Evolutionary conservation across 2,888 invertebrate species (phyloP).

Genomic region (Anthophora plumipes): DNA sequence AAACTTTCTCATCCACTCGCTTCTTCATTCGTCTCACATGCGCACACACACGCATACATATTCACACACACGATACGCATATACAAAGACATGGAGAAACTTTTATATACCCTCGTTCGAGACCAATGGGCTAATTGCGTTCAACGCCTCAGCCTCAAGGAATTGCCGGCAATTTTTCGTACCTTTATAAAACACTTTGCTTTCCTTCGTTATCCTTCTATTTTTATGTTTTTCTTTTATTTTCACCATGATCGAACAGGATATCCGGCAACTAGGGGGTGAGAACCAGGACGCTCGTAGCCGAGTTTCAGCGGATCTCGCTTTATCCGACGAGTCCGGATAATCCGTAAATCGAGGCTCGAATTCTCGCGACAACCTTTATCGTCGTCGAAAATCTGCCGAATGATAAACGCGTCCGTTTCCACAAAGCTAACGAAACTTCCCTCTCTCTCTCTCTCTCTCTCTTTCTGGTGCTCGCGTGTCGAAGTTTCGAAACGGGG

Average conservation of each 20-base stretch:
- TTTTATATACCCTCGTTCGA: conserved; percentile 19
- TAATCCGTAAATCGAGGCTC: conserved; percentile 42
- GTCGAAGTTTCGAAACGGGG: not conserved
- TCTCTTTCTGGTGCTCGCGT: not conserved
- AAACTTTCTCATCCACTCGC: conserved; percentile 37
- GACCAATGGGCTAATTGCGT: conserved; percentile 53
- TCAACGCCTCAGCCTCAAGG: conserved; percentile 46
- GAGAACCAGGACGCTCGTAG: conserved; percentile 42
- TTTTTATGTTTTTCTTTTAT: not conserved
- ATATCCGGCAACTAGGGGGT: conserved; percentile 29
- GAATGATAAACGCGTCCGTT: not conserved
- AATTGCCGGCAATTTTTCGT: conserved; percentile 54
- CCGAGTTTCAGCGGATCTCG: conserved; percentile 37
- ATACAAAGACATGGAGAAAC: not conserved
- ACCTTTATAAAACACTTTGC: conserved; percentile 36
- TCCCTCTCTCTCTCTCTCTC: too few relatives aligned
- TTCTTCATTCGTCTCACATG: conserved; percentile 27
- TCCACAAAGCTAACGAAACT: not conserved
- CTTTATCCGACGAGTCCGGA: conserved; percentile 20
- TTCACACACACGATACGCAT: conserved; percentile 3
- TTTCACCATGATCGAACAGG: not conserved
- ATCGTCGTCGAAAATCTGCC: conserved; percentile 1
- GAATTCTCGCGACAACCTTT: conserved; percentile 30
- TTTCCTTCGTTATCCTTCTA: not conserved
- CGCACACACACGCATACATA: not conserved